Conservation (phyloP, 2,113 vertebrate genomes). For the Orthonyx spaldingii region DNA sequence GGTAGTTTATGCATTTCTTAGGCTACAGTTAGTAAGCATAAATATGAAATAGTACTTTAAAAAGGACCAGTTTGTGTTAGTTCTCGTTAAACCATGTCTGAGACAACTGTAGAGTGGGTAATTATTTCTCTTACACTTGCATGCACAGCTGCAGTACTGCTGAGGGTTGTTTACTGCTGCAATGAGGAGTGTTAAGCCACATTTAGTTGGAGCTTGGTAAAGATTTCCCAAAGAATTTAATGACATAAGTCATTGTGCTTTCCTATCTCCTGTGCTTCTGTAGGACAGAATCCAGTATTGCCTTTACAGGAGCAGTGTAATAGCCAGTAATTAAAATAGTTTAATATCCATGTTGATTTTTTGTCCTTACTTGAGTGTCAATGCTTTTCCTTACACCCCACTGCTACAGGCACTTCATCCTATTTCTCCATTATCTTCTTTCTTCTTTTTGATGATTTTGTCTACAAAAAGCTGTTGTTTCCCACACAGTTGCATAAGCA, state of each 20-base stretch:
- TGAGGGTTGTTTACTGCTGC: not conserved
- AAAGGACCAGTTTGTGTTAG: not conserved
- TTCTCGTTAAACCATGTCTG: not conserved
- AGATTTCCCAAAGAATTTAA: not conserved
- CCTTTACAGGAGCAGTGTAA: not conserved
- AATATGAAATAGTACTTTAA: not conserved
- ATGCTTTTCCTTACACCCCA: not conserved
- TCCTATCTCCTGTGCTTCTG: not conserved
- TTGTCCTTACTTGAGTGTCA: accelerated
- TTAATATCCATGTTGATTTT: not conserved
- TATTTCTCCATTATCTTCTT: not conserved
- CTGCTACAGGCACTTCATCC: not conserved
- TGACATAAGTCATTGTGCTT: slow-evolving; percentile 1
- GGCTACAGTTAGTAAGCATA: not conserved
- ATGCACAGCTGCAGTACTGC: not conserved
- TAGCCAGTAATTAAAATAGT: not conserved
- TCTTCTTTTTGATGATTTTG: not conserved
- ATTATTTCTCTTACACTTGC: slow-evolving; percentile 28
- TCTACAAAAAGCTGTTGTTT: not conserved
- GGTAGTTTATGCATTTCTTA: not conserved
- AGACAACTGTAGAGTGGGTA: not conserved
- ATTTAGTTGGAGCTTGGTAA: not conserved
- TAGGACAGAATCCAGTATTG: not conserved
- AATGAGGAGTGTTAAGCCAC: not conserved
- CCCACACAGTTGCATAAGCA: not conserved